Conservation (phyloP, 2,888 invertebrate genomes). For the Cybosia mesomella region DNA sequence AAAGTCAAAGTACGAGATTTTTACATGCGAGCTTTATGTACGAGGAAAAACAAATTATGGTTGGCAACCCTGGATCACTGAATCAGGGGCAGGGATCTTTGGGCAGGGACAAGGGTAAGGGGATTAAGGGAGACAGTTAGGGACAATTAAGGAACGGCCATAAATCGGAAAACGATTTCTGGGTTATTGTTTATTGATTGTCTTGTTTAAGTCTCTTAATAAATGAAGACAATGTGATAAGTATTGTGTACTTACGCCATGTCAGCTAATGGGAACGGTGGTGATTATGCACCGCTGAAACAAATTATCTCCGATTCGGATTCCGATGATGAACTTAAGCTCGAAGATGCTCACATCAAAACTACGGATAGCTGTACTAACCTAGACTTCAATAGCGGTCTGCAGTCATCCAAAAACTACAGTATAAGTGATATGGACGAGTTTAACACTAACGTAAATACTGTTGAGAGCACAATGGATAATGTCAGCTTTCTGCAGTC, state of each 20-base stretch:
- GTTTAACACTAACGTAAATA: constrained; percentile 79
- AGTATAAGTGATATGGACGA: constrained; percentile 83
- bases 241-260: constrained; percentile 59
- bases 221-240: constrained; percentile 23
- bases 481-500: constrained; percentile 83
- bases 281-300: constrained; percentile 91
- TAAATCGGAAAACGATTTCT: background rate
- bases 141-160: too few relatives aligned
- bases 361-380: constrained; percentile 76
- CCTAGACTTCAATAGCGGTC: constrained; percentile 79
- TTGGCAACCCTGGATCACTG: too few relatives aligned
- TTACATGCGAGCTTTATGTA: too few relatives aligned
- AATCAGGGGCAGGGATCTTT: too few relatives aligned
- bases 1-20: too few relatives aligned
- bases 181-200: constrained; percentile 41
- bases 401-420: constrained; percentile 79
- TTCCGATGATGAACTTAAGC: constrained; percentile 89
- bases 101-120: too few relatives aligned
- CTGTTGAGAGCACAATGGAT: constrained; percentile 82
- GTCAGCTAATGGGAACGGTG: constrained; percentile 81
- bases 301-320: constrained; percentile 93
- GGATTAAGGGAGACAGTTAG: too few relatives aligned
- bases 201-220: constrained; percentile 6
- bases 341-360: constrained; percentile 74
- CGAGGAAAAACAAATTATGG: too few relatives aligned